A percentile compares a stretch with the other conserved stretches of the same genome.
Evolutionary conservation across 2,113 vertebrate genomes (phyloP).

Genomic region (Channa maculata): DNA sequence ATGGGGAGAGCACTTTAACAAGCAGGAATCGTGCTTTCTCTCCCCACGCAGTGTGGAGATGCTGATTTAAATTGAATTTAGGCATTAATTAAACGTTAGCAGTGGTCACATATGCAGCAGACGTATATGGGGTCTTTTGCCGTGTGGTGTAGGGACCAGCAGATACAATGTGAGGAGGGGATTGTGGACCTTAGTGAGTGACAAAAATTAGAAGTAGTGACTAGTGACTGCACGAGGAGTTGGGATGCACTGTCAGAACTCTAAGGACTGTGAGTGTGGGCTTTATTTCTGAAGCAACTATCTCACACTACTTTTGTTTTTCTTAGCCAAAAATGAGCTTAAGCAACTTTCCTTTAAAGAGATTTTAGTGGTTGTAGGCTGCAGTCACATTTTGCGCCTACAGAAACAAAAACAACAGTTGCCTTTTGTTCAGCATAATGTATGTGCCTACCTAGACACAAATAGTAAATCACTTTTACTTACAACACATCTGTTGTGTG

Average conservation of each 20-base stretch:
- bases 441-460: neutral
- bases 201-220: no score
- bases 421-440: conserved; percentile 6
- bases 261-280: neutral
- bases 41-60: neutral
- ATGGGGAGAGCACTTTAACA: conserved; percentile 6
- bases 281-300: conserved; percentile 14
- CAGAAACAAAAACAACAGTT: no score
- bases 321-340: conserved; percentile 4
- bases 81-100: no score
- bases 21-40: neutral
- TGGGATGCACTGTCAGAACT: no score
- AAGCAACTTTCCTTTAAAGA: neutral
- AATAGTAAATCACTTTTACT: neutral
- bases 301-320: conserved; percentile 9
- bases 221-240: no score
- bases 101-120: no score
- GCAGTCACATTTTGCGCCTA: neutral
- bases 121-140: no score
- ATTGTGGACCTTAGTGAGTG: no score
- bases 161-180: no score
- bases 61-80: neutral
- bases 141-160: no score
- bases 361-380: neutral
- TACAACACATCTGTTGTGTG: neutral